Evolutionary conservation across 92 coral and sea anemone genomes (phyloP), one percentile per base, ranked within the genome.

Genomic region (Ricordea florida): DNA sequence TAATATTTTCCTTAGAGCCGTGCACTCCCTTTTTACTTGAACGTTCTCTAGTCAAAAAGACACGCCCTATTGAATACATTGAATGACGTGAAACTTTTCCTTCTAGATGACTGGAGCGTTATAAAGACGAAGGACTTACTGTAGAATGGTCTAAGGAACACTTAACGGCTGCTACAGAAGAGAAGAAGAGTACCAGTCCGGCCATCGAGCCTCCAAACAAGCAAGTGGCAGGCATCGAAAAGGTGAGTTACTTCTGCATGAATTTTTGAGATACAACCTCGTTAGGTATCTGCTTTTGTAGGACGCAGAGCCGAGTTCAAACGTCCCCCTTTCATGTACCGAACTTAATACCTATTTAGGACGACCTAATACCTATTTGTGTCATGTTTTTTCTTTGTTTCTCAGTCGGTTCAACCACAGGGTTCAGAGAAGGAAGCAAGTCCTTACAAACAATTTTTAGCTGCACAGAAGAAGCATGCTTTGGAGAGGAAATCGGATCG

Each of bases 391-490:
- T n/a, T n/a, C n/a, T n/a, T n/a, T n/a, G n/a, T n/a, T n/a, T n/a
- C n/a, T n/a, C n/a, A n/a, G n/a, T n/a, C n/a, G n/a, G n/a, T n/a
- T n/a, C n/a, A n/a, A n/a, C n/a, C n/a, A n/a, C n/a, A n/a, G n/a
- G n/a, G n/a, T n/a, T n/a, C n/a, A n/a, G n/a, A n/a, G n/a, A n/a
- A n/a, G n/a, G n/a, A n/a, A n/a, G n/a, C 23, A 15, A 28, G 46
- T 29, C 62, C 76, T 20, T 68, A 68, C 59, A 47, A 44, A 36
- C 32, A 68, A 16, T 68, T 49, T 43, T 32, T 32, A 29, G 61
- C 45, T 8, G 47, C 20, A 17, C 76, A 68, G 31, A 46, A 67
- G 43, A 67, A 47, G 30, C 61, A 28, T 6, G 74, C 33, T 34
- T 43, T 67, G 25, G 75, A 67, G 47, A 47, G 48, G 62, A 48